These are phyloP conservation scores for Sparus aurata DNA, from an alignment of 2,797 vertebrate genomes.

Conservation along the genomic window DNA sequence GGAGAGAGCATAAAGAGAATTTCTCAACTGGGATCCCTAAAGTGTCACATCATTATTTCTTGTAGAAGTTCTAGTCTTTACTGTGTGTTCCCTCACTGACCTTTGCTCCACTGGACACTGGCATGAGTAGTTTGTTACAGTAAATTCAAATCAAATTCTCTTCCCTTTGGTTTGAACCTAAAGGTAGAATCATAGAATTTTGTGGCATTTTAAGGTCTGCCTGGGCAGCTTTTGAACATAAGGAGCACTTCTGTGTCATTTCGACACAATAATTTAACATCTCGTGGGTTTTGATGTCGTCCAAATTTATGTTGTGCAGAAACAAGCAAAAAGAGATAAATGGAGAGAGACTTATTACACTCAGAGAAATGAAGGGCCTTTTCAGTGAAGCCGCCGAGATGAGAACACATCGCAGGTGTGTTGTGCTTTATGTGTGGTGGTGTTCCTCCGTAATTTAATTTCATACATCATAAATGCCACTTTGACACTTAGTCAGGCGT, in stretches of 20 bases:
- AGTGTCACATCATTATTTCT: conserved; percentile 56
- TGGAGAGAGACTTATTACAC: conserved; percentile 53
- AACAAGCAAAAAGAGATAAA: conserved; percentile 49
- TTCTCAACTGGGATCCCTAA: conserved; percentile 61
- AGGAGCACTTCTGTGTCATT: conserved; percentile 24
- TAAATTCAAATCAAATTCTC: not conserved
- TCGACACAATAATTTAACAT: conserved; percentile 4
- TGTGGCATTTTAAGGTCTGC: conserved; percentile 8
- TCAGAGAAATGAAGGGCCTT: conserved; percentile 52
- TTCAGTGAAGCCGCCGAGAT: conserved; percentile 67
- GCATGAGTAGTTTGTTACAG: not conserved
- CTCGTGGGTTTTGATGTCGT: conserved; percentile 17
- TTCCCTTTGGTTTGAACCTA: not conserved
- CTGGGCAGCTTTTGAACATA: conserved; percentile 28
- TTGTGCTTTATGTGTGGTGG: conserved; percentile 74
- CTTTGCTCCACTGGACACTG: conserved; percentile 7
- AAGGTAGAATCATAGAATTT: not conserved
- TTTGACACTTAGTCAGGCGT: conserved; percentile 81
- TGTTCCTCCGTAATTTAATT: conserved; percentile 84
- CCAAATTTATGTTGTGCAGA: conserved; percentile 35
- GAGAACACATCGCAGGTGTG: conserved; percentile 71
- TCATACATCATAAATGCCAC: conserved; percentile 87
- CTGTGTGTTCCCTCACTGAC: conserved; percentile 18
- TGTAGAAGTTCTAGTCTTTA: conserved; percentile 46
- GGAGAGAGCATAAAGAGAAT: conserved; percentile 59